Evolutionary conservation across 1,140 invertebrate genomes (phyloP).

Genomic region (Hylaeus volcanicus): DNA sequence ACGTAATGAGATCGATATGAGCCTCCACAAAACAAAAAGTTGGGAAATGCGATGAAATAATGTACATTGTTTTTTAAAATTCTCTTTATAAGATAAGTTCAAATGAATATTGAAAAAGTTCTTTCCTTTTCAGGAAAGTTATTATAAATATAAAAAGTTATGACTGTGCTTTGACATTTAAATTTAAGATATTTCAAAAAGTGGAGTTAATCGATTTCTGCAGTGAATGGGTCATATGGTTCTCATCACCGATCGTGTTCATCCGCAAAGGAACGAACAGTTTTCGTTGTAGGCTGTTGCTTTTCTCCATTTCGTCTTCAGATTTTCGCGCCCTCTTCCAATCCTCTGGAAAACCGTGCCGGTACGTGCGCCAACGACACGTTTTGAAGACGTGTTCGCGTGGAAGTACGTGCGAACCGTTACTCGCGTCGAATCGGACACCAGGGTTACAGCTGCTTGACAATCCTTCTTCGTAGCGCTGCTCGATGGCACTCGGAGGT

Average conservation of each 20-base stretch:
- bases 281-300: neutral
- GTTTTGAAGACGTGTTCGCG: neutral
- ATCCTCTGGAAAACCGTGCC: neutral
- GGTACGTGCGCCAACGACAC: neutral
- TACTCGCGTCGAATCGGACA: slow-evolving; percentile 21
- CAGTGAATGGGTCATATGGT: too few species aligned
- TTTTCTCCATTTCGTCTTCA: neutral
- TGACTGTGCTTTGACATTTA: too few species aligned
- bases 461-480: slow-evolving; percentile 28
- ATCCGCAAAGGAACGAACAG: neutral
- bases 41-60: too few species aligned
- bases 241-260: neutral
- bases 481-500: neutral
- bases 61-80: too few species aligned
- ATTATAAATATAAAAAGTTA: too few species aligned
- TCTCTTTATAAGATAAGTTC: too few species aligned
- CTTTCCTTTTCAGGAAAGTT: too few species aligned
- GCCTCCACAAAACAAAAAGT: neutral
- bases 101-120: too few species aligned
- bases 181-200: too few species aligned
- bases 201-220: too few species aligned
- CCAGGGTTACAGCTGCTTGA: slow-evolving; percentile 30
- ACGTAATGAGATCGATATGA: slow-evolving; percentile 11
- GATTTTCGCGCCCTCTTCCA: neutral
- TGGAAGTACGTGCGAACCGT: slow-evolving; percentile 22